Evolutionary conservation across 1,140 invertebrate genomes (phyloP), one percentile per base, ranked within the genome.

Genomic region (Riptortus pedestris): DNA sequence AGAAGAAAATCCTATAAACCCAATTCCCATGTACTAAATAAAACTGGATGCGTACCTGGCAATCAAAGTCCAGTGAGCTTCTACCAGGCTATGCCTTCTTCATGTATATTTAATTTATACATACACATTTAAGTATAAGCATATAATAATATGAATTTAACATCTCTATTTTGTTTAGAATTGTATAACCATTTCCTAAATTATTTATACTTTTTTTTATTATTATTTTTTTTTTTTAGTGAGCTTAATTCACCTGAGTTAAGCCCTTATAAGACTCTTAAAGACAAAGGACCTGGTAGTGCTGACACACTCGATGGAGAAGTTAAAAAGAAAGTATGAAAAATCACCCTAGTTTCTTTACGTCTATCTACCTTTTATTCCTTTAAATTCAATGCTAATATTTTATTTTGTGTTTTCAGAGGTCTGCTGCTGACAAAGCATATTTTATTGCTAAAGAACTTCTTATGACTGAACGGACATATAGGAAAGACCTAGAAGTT

Each of bases 381-480:
- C 38, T 11, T 11, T 43, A 43, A 43, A 43, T 11, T 11, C 38
- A 11, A 43, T 43, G 11, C 11, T 43, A 11, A n/a, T 11, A 38
- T 38, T 7, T 38, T 14, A 38, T 14, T 38, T 38, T 38, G 5
- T 7, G 5, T 69, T 70, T 76, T 58, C 73, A 86, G 76, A 80
- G 83, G 67, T 83, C 81, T 74, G 83, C 86, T 16, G 81, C 81
- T 1, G 92, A 96, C 70, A 85, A 85, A 72, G 85, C 86, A 16
- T 96, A 95, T 76, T 96, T 88, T 72, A 88, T 97, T 69, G 87
- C 90, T 45, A 96, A 96, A 75, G 93, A 98, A 77, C 76, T 98
- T 60, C 78, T 96, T 5, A 95, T 95, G 90, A 96, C 93, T 1
- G 94, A 97, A 73, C 77, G 93, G 66, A 96, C 93, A 0, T 98